Evolutionary conservation across 1,140 invertebrate genomes (phyloP), one percentile per base, ranked within the genome.

Genomic region (Samia ricini): DNA sequence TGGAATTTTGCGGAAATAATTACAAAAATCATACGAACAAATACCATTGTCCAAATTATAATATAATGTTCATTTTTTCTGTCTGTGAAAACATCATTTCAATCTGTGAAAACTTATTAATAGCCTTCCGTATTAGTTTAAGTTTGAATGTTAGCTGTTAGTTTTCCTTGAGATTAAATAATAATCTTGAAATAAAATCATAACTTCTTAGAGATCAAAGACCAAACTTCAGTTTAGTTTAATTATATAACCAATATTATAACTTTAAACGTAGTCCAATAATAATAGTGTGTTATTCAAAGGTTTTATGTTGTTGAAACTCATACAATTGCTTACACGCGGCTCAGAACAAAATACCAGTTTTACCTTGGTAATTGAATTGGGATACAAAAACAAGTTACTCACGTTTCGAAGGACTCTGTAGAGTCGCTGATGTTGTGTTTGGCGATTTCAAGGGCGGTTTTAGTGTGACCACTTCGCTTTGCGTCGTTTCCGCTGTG

Each of bases 371-470:
- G 33, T 12, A 5, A n/a, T n/a, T n/a, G n/a, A n/a, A n/a, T 20
- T 56, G 4, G 20, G 23, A n/a, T 49, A 18, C 57, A 50, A 48
- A 59, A 50, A 49, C 12, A 22, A 42, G 56, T 50, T 71, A 85
- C 82, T 80, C 69, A 88, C 83, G 80, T 80, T 81, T 85, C 58
- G 70, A 62, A 12, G 76, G 69, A 60, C 67, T 75, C 20, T 56
- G 57, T 42, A 65, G 64, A 24, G 69, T 60, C n/a, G 61, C 66
- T 6, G 71, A 60, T 10, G 76, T 63, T 3, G 74, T 66, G 57
- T 61, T 74, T 22, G 81, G 78, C 18, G 80, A 79, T 50, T 71
- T 83, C 29, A 72, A 65, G 18, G 81, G 78, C 24, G 79, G 77
- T 56, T 79, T 83, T 26, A 69, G 63, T 36, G 69, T 51, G 51